Conservation (phyloP, 2,797 vertebrate species). For the Leptatherina wallacei region DNA sequence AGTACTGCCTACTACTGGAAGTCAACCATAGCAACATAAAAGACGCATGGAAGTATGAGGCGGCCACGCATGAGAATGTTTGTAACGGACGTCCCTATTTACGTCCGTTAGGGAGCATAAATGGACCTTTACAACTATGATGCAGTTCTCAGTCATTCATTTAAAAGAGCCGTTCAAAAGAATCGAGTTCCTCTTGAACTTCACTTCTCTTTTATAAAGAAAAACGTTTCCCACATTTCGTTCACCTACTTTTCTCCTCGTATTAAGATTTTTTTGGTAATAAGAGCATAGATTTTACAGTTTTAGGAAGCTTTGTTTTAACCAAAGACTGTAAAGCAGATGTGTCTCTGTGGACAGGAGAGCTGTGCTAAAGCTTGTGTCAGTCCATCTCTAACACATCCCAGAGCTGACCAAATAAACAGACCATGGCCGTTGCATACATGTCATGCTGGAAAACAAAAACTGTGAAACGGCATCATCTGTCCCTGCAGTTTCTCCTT, state of each 20-base stretch:
- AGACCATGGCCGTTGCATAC: conserved; percentile 24
- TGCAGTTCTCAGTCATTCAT: too few species aligned
- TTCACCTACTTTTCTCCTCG: conserved; percentile 19
- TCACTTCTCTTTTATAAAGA: too few species aligned
- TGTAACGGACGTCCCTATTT: too few species aligned
- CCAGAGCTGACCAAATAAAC: conserved; percentile 42
- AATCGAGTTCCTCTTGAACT: too few species aligned
- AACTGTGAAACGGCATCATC: conserved; percentile 31
- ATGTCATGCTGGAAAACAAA: conserved; percentile 50
- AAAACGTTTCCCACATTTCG: conserved; percentile 3
- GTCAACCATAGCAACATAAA: too few species aligned
- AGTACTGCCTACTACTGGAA: too few species aligned
- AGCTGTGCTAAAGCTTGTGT: conserved; percentile 22
- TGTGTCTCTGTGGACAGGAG: conserved; percentile 31
- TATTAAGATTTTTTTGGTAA: conserved; percentile 35
- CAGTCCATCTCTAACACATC: conserved; percentile 57
- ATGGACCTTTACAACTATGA: too few species aligned
- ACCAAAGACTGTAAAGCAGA: conserved; percentile 23
- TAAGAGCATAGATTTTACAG: conserved; percentile 25
- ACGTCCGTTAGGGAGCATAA: too few species aligned
- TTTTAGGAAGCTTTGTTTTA: conserved; percentile 44
- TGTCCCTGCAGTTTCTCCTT: conserved; percentile 39
- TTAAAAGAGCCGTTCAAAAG: too few species aligned
- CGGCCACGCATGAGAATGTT: too few species aligned
- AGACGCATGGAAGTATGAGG: too few species aligned